phyloP scores from a whole-genome alignment of 2,888 invertebrate genomes.

The Agriopis aurantiaria region DNA sequence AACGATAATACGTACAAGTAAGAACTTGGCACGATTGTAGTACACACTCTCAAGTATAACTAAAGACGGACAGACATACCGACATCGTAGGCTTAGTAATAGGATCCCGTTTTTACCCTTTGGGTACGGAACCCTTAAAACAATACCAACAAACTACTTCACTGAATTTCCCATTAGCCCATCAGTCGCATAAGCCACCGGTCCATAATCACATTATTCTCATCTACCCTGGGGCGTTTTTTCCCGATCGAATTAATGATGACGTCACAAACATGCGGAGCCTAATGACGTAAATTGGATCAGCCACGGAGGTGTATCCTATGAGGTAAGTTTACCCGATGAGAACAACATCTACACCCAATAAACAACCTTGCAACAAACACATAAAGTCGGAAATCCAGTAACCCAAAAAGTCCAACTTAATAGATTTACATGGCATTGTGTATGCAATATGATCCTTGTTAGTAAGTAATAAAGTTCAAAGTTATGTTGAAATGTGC shows the following conservation, averaged over 20 bases:
- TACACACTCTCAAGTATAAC: no score
- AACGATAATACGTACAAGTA: no score
- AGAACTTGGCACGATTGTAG: no score
- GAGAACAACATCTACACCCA: not conserved
- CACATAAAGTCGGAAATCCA: constrained; percentile 10
- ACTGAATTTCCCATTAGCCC: constrained; percentile 17
- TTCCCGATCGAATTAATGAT: constrained; percentile 35
- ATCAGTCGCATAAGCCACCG: constrained; percentile 15
- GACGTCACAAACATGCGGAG: constrained; percentile 42
- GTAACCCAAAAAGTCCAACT: not conserved
- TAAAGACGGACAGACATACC: no score
- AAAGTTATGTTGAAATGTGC: constrained; percentile 4
- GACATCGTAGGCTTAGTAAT: no score
- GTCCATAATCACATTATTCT: constrained; percentile 29
- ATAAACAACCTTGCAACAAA: not conserved
- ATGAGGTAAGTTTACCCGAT: constrained; percentile 22
- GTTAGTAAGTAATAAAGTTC: not conserved
- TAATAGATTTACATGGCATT: constrained; percentile 15
- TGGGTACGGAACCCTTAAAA: not conserved
- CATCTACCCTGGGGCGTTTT: constrained; percentile 22
- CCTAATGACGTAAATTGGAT: constrained; percentile 43
- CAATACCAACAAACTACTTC: not conserved
- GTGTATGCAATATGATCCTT: constrained; percentile 10
- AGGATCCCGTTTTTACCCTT: no score
- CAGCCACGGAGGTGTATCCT: constrained; percentile 33